Evolutionary conservation across 2,113 vertebrate genomes (phyloP), one percentile per base, ranked within the genome.

Genomic region (Notarius quadriscutis): DNA sequence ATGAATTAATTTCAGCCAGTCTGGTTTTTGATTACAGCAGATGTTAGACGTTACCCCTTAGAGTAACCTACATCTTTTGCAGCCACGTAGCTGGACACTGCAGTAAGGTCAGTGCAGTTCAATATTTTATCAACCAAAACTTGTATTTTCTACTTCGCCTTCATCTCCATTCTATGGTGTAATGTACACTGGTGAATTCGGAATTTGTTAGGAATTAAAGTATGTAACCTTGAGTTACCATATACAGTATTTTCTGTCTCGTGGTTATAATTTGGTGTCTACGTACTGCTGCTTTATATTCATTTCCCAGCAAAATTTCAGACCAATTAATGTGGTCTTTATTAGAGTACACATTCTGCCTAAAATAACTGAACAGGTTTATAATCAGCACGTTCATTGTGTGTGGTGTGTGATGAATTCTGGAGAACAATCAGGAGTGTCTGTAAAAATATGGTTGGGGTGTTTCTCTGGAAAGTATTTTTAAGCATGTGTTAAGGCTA

Each of bases 261-360:
- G 81, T 89, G 84, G 67, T 89, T 92, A 92, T 92, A 86, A 93
- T 93, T 93, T 91, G 86, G 81, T 88, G 89, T 85, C 82, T 72
- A 63, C 87, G 88, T 25, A 88, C 41, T 86, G 30, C 51, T 88
- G 78, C 83, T 58, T 90, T 92, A 87, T 58, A 88, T 89, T 91
- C 81, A 87, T 88, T 85, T 83, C 84, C 87, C 89, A 89, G 63
- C 82, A 90, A 90, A 88, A 88, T 93, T 90, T 87, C 57, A 88
- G 89, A 90, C 82, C 86, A 92, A 88, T 94, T 93, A 89, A 91
- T 92, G 83, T 88, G 87, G 91, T 92, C 86, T 89, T 92, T 92
- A 94, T 94, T 92, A 85, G 88, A 92, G 91, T 90, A 92, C 93
- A 94, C 83, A 91, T 83, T 87, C 81, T 30, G 83, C 89, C 86